Conservation (phyloP, 2,113 vertebrate genomes). For the Salminus brasiliensis region DNA sequence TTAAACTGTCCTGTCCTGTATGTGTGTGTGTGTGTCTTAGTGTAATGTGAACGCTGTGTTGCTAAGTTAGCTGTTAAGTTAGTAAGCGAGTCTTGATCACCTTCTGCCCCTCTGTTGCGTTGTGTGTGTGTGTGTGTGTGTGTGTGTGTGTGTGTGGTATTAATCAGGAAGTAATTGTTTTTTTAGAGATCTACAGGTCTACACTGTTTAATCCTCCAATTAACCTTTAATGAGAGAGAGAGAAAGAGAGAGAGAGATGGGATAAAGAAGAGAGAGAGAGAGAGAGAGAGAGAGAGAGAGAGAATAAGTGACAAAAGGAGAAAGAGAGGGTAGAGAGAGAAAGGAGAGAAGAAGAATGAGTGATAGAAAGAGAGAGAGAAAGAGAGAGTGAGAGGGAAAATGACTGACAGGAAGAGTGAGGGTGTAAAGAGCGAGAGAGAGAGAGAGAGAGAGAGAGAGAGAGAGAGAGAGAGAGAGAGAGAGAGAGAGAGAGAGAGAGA, state of each 20-base stretch:
- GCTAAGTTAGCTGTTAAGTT: background rate
- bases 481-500: background rate
- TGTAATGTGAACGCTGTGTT: no score
- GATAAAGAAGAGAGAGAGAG: background rate
- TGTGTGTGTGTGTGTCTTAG: no score
- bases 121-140: no score
- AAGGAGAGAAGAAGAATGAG: background rate
- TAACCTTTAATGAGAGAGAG: conserved; percentile 15
- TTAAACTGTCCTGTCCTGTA: no score
- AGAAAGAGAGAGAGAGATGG: conserved; percentile 32
- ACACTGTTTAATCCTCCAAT: conserved; percentile 6
- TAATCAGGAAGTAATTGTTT: conserved; percentile 18
- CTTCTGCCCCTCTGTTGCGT: background rate
- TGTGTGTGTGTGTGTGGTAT: conserved; percentile 64
- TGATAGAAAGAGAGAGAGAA: background rate
- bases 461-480: background rate
- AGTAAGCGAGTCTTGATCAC: no score
- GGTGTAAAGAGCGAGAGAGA: background rate
- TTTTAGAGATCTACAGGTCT: conserved; percentile 18
- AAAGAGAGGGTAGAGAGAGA: background rate
- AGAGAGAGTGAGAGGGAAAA: background rate
- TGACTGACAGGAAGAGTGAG: no score
- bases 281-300: background rate
- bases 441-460: background rate
- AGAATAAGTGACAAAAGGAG: background rate